These are phyloP conservation scores for Drosophila vallismaia DNA, from an alignment of 2,888 invertebrate genomes.

Conservation along the genomic window DNA sequence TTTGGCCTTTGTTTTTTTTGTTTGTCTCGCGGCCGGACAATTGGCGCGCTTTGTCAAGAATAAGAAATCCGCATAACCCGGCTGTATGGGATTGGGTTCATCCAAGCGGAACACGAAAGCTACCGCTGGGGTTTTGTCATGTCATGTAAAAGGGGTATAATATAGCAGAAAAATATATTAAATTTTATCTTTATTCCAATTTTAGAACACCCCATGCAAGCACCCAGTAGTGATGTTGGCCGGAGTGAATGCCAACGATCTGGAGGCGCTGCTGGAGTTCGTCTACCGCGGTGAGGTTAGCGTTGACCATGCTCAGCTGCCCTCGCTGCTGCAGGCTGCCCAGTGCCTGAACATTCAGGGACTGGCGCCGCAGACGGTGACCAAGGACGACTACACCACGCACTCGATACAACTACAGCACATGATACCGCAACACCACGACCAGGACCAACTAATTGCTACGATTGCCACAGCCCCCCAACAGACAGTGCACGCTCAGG, in stretches of 20 bases:
- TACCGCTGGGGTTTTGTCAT: no score
- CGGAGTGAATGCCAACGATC: constrained; percentile 86
- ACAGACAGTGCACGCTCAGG: constrained; percentile 84
- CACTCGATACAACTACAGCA: constrained; percentile 84
- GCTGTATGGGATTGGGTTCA: constrained; percentile 7
- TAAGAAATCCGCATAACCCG: constrained; percentile 7
- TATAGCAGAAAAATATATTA: neutral
- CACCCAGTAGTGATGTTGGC: constrained; percentile 88
- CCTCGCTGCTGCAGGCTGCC: constrained; percentile 87
- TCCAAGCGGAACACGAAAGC: no score
- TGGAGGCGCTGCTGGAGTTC: constrained; percentile 87
- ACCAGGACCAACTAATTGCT: constrained; percentile 84
- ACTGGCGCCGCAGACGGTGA: constrained; percentile 85
- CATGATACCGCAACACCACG: constrained; percentile 84
- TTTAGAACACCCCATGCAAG: constrained; percentile 87
- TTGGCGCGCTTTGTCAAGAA: constrained; percentile 17
- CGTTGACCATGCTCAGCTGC: constrained; percentile 86
- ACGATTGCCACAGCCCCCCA: constrained; percentile 83
- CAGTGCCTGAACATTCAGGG: constrained; percentile 87
- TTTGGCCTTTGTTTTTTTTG: constrained; percentile 46
- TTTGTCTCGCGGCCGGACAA: constrained; percentile 5
- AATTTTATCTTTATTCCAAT: constrained; percentile 9
- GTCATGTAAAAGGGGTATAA: no score
- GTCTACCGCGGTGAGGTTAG: constrained; percentile 87
- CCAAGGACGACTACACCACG: constrained; percentile 84